A percentile compares a stretch with the other conserved stretches of the same genome.
Evolutionary conservation across 2,797 vertebrate genomes (phyloP).

Genomic region (Siniperca obscura): DNA sequence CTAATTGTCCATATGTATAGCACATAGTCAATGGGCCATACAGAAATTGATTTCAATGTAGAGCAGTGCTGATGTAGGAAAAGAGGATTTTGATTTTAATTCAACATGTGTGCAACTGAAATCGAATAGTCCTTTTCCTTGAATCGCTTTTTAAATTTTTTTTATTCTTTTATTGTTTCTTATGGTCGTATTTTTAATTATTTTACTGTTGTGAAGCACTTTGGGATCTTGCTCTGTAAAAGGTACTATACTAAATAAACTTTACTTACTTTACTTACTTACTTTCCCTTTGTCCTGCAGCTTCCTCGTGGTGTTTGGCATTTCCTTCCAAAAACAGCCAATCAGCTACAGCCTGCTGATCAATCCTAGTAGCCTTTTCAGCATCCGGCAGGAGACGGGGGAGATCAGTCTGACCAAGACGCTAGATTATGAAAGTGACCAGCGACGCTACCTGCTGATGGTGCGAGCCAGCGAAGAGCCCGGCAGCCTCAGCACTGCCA

Average conservation of each 20-base stretch:
- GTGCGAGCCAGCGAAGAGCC: constrained; percentile 87
- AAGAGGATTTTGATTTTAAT: constrained; percentile 65
- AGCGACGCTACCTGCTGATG: constrained; percentile 88
- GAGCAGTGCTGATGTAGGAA: constrained; percentile 53
- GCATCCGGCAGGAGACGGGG: constrained; percentile 85
- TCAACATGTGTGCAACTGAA: constrained; percentile 41
- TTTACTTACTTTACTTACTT: too few relatives aligned
- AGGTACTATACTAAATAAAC: too few relatives aligned
- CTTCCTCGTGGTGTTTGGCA: constrained; percentile 87
- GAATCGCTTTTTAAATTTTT: not conserved
- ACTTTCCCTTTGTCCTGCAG: constrained; percentile 74
- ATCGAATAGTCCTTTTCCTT: constrained; percentile 38
- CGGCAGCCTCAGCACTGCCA: constrained; percentile 84
- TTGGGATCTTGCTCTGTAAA: too few relatives aligned
- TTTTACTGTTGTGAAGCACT: too few relatives aligned
- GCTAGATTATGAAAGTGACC: constrained; percentile 90
- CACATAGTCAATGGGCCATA: constrained; percentile 61
- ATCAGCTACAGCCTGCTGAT: constrained; percentile 90
- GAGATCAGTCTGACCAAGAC: constrained; percentile 87
- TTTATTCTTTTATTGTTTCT: too few relatives aligned
- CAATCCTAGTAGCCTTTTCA: constrained; percentile 91
- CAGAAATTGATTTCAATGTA: constrained; percentile 68
- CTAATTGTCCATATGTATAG: constrained; percentile 64
- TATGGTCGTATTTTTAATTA: too few relatives aligned
- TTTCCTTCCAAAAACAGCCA: constrained; percentile 90